Evolutionary conservation across 2,888 invertebrate species (phyloP).

Genomic region (Heliconius sara): DNA sequence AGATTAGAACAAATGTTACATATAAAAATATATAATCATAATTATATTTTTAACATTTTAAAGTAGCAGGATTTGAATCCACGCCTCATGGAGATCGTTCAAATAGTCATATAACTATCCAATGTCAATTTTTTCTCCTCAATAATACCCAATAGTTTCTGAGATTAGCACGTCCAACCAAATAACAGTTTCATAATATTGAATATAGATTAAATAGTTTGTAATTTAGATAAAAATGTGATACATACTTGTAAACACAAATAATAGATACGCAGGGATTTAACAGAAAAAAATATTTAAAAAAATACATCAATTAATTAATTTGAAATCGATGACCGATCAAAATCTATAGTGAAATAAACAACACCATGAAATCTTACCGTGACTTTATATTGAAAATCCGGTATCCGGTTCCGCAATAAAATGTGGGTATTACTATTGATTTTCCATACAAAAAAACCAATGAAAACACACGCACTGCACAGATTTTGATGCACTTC

Average conservation of each 20-base stretch:
- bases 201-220: not conserved
- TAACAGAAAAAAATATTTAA: not conserved
- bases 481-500: constrained; percentile 64
- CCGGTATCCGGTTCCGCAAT: constrained; percentile 68
- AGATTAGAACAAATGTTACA: not conserved
- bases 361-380: constrained; percentile 9
- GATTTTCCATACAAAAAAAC: constrained; percentile 69
- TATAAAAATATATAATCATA: not conserved
- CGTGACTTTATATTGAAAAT: constrained; percentile 64
- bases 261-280: not conserved
- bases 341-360: not conserved
- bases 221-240: not conserved
- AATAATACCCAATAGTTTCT: no score
- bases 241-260: not conserved
- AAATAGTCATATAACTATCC: no score
- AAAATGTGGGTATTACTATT: constrained; percentile 58
- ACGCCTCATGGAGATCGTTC: no score
- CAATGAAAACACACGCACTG: constrained; percentile 69
- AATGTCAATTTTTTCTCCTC: no score
- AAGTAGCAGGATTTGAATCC: no score
- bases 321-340: not conserved
- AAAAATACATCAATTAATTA: not conserved
- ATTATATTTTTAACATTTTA: not conserved
- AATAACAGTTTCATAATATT: not conserved
- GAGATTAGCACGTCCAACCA: not conserved